Evolutionary conservation across 2,888 invertebrate genomes (phyloP).

Genomic region (Stenolophus ochropezus): DNA sequence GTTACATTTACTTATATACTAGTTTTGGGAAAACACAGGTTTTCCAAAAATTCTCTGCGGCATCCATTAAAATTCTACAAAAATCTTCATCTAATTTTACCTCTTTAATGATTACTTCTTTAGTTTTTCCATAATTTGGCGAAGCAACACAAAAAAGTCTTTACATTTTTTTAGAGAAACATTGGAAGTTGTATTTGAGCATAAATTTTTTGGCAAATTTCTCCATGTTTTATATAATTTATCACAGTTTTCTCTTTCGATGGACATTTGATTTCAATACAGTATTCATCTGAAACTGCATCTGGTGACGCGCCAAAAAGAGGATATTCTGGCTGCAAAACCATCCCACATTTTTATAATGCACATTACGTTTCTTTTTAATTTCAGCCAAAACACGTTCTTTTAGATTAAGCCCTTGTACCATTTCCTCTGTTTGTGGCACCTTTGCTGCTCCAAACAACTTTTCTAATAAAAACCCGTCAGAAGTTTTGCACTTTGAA

Average conservation of each 20-base stretch:
- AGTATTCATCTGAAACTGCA: conserved; percentile 20
- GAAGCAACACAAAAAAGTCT: conserved; percentile 63
- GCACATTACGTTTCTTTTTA: background rate
- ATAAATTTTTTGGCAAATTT: background rate
- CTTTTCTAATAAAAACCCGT: background rate
- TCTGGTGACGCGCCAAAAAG: conserved; percentile 59
- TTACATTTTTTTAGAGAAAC: background rate
- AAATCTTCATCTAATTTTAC: no score
- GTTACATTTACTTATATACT: no score
- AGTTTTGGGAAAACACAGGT: background rate
- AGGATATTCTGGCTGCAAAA: conserved; percentile 1
- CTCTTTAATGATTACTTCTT: background rate
- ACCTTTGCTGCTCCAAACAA: background rate
- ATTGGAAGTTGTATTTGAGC: conserved; percentile 54
- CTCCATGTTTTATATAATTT: conserved; percentile 24
- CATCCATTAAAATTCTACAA: no score
- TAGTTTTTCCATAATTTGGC: conserved; percentile 62
- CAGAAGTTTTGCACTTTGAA: background rate
- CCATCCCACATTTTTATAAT: background rate
- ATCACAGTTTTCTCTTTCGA: conserved; percentile 36
- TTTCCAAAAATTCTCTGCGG: no score
- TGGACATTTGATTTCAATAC: conserved; percentile 59
- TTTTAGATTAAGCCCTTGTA: background rate
- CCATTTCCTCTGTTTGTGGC: background rate
- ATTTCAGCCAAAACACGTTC: background rate